Conservation (phyloP, 2,888 invertebrate genomes). For the Carpatolechia fugitivella region DNA sequence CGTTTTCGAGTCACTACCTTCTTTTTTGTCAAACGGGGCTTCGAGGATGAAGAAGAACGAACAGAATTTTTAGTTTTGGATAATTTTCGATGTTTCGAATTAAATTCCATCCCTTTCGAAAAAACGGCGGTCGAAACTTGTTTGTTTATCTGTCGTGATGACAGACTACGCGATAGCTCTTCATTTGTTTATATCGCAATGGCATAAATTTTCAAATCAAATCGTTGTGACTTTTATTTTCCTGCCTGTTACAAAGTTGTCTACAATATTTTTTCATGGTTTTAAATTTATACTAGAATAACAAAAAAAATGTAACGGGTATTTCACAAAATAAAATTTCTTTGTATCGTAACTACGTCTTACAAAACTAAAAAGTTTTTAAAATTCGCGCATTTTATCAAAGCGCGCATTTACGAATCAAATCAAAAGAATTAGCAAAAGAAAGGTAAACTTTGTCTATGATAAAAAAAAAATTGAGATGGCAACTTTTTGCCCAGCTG, state of each 20-base stretch:
- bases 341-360: too few species aligned
- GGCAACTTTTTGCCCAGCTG: conserved; percentile 41
- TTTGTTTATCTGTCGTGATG: conserved; percentile 70
- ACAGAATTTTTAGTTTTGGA: conserved; percentile 76
- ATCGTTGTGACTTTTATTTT: conserved; percentile 6
- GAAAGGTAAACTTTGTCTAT: background rate
- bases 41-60: conserved; percentile 66
- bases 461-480: conserved; percentile 12
- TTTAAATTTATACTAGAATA: background rate
- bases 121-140: conserved; percentile 77
- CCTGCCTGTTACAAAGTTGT: conserved; percentile 10
- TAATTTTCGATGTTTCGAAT: conserved; percentile 78
- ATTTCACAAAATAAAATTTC: too few species aligned
- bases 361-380: too few species aligned
- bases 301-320: too few species aligned
- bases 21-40: conserved; percentile 67
- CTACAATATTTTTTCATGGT: background rate
- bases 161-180: conserved; percentile 53
- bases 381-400: background rate
- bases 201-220: conserved; percentile 23
- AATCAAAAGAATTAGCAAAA: too few species aligned
- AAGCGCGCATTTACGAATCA: too few species aligned
- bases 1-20: conserved; percentile 67
- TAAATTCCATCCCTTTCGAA: conserved; percentile 78
- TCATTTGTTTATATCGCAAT: conserved; percentile 52